These are phyloP conservation scores for Acleris laterana DNA, from an alignment of 2,888 invertebrate species.

Conservation along the genomic window DNA sequence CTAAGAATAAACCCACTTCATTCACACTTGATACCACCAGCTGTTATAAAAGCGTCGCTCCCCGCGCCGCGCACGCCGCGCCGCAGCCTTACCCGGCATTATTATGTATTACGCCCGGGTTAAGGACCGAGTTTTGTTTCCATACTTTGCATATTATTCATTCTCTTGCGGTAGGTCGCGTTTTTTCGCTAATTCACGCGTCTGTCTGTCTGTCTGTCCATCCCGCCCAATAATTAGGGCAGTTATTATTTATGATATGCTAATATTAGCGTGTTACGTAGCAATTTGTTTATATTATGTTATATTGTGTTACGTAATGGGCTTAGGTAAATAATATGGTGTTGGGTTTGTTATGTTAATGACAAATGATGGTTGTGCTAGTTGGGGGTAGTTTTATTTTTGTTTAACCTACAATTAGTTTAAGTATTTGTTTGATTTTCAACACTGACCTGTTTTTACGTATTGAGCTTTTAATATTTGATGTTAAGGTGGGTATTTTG, in stretches of 20 bases:
- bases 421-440: too few relatives aligned
- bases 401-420: too few relatives aligned
- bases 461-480: too few relatives aligned
- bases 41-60: background rate
- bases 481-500: too few relatives aligned
- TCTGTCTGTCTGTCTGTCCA: slow-evolving; percentile 32
- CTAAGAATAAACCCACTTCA: background rate
- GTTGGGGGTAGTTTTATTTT: background rate
- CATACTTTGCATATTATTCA: slow-evolving; percentile 59
- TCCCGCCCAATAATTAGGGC: slow-evolving; percentile 21
- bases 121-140: slow-evolving; percentile 52
- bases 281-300: slow-evolving; percentile 7
- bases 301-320: background rate
- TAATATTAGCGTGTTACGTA: slow-evolving; percentile 21
- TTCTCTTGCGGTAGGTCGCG: slow-evolving; percentile 62
- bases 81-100: slow-evolving; percentile 30
- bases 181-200: slow-evolving; percentile 51
- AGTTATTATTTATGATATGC: slow-evolving; percentile 34
- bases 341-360: slow-evolving; percentile 13
- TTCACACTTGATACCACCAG: background rate
- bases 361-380: background rate
- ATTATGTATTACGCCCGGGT: slow-evolving; percentile 39
- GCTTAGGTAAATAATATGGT: slow-evolving; percentile 15
- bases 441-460: too few relatives aligned
- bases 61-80: slow-evolving; percentile 7